A percentile compares a stretch with the other conserved stretches of the same genome.
Conservation (phyloP, 2,888 invertebrate species). For the Epicampocera succincta region DNA sequence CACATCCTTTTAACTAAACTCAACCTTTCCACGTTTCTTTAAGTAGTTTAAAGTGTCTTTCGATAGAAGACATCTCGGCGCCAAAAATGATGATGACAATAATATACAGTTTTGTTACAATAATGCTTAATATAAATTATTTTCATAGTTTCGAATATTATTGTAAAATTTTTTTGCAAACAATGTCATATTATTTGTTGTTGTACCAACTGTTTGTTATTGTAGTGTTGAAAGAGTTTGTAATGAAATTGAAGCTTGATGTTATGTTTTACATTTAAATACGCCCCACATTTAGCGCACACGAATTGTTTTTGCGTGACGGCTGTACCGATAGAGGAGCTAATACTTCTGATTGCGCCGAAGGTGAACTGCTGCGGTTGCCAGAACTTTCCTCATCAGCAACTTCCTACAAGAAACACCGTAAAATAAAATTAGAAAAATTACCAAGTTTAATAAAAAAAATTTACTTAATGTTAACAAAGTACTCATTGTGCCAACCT, state of each 20-base stretch:
- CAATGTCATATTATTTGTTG: constrained; percentile 18
- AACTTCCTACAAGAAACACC: constrained; percentile 84
- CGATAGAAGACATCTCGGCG: constrained; percentile 57
- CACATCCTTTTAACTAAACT: constrained; percentile 9
- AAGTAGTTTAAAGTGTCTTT: constrained; percentile 61
- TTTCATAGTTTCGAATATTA: constrained; percentile 42
- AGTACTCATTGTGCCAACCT: too few relatives aligned
- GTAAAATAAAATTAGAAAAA: background rate
- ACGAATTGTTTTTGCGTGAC: constrained; percentile 88
- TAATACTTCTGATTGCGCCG: constrained; percentile 84
- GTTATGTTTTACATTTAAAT: constrained; percentile 71
- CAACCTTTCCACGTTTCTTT: constrained; percentile 22
- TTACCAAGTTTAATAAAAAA: background rate
- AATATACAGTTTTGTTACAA: constrained; percentile 30
- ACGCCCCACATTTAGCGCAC: constrained; percentile 85
- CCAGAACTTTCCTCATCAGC: constrained; percentile 84
- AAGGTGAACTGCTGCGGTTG: constrained; percentile 80
- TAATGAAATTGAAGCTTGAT: background rate
- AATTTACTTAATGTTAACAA: too few relatives aligned
- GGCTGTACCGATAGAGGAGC: constrained; percentile 93
- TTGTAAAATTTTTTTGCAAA: constrained; percentile 27
- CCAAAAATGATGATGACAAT: constrained; percentile 46
- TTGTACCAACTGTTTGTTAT: constrained; percentile 7
- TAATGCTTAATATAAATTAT: constrained; percentile 46
- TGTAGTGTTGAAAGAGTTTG: constrained; percentile 9